These are phyloP conservation scores for Crypturellus tataupa DNA, from an alignment of 2,797 vertebrate species.

Conservation along the genomic window DNA sequence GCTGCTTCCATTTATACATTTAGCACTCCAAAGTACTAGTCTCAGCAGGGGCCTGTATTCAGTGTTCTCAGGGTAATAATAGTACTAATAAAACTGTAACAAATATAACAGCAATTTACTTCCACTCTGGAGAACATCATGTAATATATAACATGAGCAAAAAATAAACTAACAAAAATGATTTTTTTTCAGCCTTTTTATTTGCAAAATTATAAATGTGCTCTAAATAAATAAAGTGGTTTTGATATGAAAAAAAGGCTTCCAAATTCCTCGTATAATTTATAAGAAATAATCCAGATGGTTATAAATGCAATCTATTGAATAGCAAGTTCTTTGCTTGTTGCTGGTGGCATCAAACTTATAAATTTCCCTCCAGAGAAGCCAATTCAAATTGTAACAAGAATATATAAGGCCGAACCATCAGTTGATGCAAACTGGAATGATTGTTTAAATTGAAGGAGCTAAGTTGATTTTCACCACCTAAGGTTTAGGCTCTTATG, in stretches of 20 bases:
- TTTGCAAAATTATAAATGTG: background rate
- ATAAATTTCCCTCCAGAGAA: slow-evolving; percentile 18
- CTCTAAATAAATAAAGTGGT: background rate
- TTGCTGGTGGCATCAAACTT: background rate
- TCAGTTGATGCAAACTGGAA: background rate
- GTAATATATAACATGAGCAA: background rate
- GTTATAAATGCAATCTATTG: background rate
- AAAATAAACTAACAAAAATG: background rate
- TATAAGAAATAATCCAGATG: background rate
- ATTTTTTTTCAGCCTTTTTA: background rate
- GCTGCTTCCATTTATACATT: background rate
- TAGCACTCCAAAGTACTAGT: background rate
- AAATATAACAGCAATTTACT: background rate
- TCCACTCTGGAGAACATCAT: background rate
- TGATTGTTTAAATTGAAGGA: background rate
- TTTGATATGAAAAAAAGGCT: background rate
- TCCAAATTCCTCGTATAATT: background rate
- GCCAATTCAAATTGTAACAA: slow-evolving; percentile 7
- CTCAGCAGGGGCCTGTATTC: background rate
- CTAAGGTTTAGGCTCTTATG: slow-evolving; percentile 28
- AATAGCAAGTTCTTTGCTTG: background rate
- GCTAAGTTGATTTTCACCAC: slow-evolving; percentile 40
- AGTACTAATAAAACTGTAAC: background rate
- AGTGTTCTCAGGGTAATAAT: background rate
- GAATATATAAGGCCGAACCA: background rate